A percentile compares a stretch with the other conserved stretches of the same genome.
Conservation (phyloP, 2,797 vertebrate genomes). For the Diceros bicornis region DNA sequence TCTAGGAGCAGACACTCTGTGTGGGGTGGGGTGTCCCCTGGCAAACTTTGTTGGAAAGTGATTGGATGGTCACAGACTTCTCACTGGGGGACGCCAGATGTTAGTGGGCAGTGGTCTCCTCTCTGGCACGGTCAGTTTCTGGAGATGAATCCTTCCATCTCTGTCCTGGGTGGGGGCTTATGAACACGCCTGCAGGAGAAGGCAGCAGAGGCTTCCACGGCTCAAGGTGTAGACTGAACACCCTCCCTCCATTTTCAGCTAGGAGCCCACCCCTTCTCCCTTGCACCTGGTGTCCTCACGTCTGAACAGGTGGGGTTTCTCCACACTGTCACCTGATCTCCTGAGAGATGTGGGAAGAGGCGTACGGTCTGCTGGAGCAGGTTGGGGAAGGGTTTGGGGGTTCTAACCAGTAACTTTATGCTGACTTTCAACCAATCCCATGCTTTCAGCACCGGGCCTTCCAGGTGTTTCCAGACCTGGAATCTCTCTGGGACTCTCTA, state of each 20-base stretch:
- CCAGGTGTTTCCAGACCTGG: no score
- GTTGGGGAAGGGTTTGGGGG: no score
- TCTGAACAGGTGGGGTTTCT: not conserved
- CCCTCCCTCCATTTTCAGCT: not conserved
- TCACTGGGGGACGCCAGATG: not conserved
- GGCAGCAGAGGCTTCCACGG: not conserved
- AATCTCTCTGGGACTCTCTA: not conserved
- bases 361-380: not conserved
- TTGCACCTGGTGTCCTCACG: not conserved
- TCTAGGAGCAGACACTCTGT: not conserved
- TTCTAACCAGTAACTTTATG: not conserved
- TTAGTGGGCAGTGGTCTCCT: rapidly evolving
- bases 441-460: no score
- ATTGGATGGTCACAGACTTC: not conserved
- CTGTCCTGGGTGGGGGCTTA: not conserved
- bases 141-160: not conserved
- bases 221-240: no score
- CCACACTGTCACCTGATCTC: not conserved
- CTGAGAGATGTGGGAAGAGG: not conserved
- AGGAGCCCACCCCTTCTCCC: not conserved
- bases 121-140: not conserved
- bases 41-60: not conserved
- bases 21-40: no score
- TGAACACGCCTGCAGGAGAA: no score
- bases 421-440: not conserved